Evolutionary conservation across 2,888 invertebrate genomes (phyloP).

Genomic region (Cerastis leucographa): DNA sequence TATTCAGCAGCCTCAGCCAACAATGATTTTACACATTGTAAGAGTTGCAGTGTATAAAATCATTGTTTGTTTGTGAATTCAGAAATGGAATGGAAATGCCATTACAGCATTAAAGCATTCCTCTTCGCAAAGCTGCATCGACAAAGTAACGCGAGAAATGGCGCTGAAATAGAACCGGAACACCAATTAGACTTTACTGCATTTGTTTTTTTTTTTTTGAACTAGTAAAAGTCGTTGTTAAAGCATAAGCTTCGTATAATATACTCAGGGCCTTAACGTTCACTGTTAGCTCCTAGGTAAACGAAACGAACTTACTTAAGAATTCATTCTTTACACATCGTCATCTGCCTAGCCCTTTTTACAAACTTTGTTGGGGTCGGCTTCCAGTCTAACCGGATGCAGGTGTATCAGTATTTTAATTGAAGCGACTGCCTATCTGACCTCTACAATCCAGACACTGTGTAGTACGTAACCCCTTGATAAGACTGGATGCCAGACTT

Average conservation of each 20-base stretch:
- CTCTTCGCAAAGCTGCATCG: not conserved
- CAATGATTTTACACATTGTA: no score
- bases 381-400: no score
- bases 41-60: not conserved
- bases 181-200: slow-evolving; percentile 6
- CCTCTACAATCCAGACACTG: no score
- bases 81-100: slow-evolving; percentile 3
- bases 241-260: not conserved
- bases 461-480: no score
- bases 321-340: slow-evolving; percentile 6
- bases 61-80: slow-evolving; percentile 1
- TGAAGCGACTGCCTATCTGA: no score
- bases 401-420: no score
- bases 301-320: slow-evolving; percentile 2
- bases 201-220: slow-evolving; percentile 5
- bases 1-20: slow-evolving; percentile 17
- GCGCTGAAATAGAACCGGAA: slow-evolving; percentile 17
- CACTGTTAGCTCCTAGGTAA: slow-evolving; percentile 1
- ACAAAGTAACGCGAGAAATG: slow-evolving; percentile 11
- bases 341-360: no score
- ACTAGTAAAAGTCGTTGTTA: not conserved
- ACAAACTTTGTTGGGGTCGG: no score
- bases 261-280: not conserved
- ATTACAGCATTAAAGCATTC: slow-evolving; percentile 10
- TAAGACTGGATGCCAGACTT: no score